phyloP scores from a whole-genome alignment of 1,140 invertebrate species.

The Lordiphosa collinella region DNA sequence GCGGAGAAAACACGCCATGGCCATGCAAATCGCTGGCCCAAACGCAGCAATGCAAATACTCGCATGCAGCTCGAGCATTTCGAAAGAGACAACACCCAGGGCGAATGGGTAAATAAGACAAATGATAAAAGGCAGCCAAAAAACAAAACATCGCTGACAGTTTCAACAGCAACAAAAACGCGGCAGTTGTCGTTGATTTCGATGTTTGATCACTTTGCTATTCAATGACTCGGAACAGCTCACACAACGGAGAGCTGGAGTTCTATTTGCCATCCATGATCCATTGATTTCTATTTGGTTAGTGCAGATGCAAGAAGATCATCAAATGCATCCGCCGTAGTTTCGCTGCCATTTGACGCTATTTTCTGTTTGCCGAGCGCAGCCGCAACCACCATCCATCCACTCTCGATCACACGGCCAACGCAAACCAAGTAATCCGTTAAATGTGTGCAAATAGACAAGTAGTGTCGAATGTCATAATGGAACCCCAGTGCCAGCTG shows the following conservation, averaged over 20 bases:
- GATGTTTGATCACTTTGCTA: conserved; percentile 64
- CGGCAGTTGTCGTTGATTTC: conserved; percentile 18
- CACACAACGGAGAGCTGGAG: conserved; percentile 15
- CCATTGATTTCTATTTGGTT: conserved; percentile 71
- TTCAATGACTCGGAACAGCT: conserved; percentile 67
- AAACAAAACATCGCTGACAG: conserved; percentile 49
- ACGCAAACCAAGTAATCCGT: conserved; percentile 64
- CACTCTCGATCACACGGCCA: background rate
- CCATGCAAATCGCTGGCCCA: conserved; percentile 42
- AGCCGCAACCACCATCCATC: conserved; percentile 28
- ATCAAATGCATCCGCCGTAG: conserved; percentile 7
- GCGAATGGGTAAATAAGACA: conserved; percentile 61
- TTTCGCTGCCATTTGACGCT: background rate
- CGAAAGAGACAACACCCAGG: conserved; percentile 26
- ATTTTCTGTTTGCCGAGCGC: conserved; percentile 48
- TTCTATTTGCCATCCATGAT: conserved; percentile 38
- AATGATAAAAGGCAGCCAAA: conserved; percentile 60
- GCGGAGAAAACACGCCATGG: conserved; percentile 48
- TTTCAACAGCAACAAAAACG: conserved; percentile 26
- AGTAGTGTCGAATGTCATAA: conserved; percentile 63
- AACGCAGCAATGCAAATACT: conserved; percentile 23
- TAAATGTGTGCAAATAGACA: conserved; percentile 72
- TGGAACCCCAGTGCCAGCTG: conserved; percentile 23
- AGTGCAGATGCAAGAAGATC: conserved; percentile 42
- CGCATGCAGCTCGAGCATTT: conserved; percentile 34